A percentile compares a stretch with the other conserved stretches of the same genome.
Conservation (phyloP, 2,888 invertebrate genomes). For the Platycheirus albimanus region DNA sequence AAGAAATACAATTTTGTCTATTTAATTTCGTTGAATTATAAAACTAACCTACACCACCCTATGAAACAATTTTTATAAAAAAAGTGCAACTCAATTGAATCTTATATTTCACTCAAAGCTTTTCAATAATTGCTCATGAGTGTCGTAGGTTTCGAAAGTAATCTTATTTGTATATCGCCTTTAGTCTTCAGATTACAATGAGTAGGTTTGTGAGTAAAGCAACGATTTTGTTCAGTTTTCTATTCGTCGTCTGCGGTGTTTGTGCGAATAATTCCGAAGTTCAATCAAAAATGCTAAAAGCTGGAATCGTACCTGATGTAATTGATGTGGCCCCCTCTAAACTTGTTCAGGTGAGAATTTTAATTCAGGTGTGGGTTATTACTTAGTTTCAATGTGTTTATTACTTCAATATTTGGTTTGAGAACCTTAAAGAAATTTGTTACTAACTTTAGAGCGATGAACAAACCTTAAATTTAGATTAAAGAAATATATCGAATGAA, state of each 20-base stretch:
- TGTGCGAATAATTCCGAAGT: no score
- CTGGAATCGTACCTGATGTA: slow-evolving; percentile 71
- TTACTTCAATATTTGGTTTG: no score
- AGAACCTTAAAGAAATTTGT: no score
- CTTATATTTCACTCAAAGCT: background rate
- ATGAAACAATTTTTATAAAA: no score
- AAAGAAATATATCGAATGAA: no score
- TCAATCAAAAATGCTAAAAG: slow-evolving; percentile 55
- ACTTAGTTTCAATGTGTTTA: no score
- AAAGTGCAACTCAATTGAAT: background rate
- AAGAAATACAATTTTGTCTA: no score
- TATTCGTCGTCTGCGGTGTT: background rate
- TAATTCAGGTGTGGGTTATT: background rate
- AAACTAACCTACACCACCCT: no score
- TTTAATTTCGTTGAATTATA: no score
- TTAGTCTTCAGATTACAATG: background rate
- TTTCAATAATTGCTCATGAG: background rate
- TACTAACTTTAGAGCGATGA: no score
- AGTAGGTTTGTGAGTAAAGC: background rate
- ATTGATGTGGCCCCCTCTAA: slow-evolving; percentile 65
- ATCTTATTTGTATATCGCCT: background rate
- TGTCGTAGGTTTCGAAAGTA: background rate
- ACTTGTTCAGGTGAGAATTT: slow-evolving; percentile 79
- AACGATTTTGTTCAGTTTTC: background rate
- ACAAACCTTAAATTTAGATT: no score